Evolutionary conservation across 2,888 invertebrate species (phyloP), one percentile per base, ranked within the genome.

Genomic region (Trachelus tabidus): DNA sequence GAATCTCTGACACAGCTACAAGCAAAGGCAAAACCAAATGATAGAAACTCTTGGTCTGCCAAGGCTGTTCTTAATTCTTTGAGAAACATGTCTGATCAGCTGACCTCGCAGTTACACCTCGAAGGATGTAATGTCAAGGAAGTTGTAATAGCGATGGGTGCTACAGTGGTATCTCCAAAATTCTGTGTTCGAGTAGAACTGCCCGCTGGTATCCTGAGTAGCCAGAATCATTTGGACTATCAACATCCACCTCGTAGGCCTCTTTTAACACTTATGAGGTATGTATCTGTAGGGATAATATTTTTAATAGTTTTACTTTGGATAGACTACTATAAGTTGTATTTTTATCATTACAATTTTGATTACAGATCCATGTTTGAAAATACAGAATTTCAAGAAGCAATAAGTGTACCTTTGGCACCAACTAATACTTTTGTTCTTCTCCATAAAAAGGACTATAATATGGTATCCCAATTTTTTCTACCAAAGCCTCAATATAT

Each of bases 381-480:
- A 37, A 90, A 89, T 79, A 74, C 85, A 71, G 89, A 90, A 77
- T 90, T 92, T 68, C 91, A 92, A 83, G 85, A 89, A 68, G 88
- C 88, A 15, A 85, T 92, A 80, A 85, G 86, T 12, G 73, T 82
- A 31, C 91, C 91, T 40, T 82, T 90, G 37, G 87, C 86, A 30
- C 87, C 87, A 12, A 91, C 92, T 56, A 92, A 92, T 73, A 90
- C 91, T 9, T 92, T 91, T 81, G 83, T 92, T 4, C 81, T 92
- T 69, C 77, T 92, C 33, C 86, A 89, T 74, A 91, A 91, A 77
- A 89, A 84, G 35, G 90, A 91, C 79, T 80, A 80, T 12, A 88
- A 85, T 77, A 76, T 82, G 4, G 79, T 84, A 9, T 90, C 91
- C 0, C 87, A 89, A 74, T 91, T 88, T 75, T 91, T 91, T 73